phyloP scores from a whole-genome alignment of 1,140 invertebrate species.

The Bombus pyrosoma region DNA sequence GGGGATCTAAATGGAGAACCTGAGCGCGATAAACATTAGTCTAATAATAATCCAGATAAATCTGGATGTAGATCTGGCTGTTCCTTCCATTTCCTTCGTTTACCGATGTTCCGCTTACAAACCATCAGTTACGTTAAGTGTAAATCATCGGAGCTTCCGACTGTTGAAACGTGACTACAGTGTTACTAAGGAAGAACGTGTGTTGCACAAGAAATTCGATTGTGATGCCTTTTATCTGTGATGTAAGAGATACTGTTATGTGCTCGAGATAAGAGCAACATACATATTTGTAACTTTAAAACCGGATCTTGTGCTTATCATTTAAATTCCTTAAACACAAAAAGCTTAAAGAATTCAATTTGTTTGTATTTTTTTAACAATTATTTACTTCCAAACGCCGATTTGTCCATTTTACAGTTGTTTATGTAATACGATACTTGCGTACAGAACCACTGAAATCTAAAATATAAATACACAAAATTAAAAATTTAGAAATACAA shows the following conservation, averaged over 20 bases:
- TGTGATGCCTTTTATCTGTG: conserved; percentile 30
- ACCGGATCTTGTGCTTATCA: background rate
- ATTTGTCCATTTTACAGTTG: too few species aligned
- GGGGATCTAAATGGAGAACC: conserved; percentile 21
- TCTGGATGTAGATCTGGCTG: conserved; percentile 28
- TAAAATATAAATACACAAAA: too few species aligned
- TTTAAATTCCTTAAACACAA: background rate
- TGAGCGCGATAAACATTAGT: conserved; percentile 41
- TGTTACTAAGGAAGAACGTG: background rate
- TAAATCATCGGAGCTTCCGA: conserved; percentile 7
- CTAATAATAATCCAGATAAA: conserved; percentile 48
- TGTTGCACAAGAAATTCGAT: background rate
- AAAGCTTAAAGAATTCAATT: background rate
- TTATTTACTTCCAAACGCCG: too few species aligned
- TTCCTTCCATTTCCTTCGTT: conserved; percentile 27
- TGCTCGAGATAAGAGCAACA: conserved; percentile 13
- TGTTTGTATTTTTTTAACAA: background rate
- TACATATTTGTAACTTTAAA: background rate
- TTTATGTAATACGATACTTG: too few species aligned
- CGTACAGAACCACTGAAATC: too few species aligned
- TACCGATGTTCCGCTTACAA: conserved; percentile 14
- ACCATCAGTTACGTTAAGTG: background rate
- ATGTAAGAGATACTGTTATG: conserved; percentile 24
- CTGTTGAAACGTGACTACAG: background rate
- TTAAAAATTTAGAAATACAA: too few species aligned